phyloP scores from a whole-genome alignment of 2,888 invertebrate species.

The Ischnus inquisitorius region DNA sequence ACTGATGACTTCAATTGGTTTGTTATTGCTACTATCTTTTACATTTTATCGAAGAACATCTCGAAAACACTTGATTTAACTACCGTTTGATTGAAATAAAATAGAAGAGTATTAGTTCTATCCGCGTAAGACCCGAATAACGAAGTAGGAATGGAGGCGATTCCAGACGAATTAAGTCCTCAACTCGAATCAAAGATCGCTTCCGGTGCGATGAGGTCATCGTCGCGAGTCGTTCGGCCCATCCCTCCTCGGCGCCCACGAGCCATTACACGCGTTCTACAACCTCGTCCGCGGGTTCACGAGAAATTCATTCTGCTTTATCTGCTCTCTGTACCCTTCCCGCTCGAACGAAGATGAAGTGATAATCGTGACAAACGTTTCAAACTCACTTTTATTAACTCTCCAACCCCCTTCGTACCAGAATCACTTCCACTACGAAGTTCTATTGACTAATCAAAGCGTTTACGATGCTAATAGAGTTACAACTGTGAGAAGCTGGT shows the following conservation, averaged over 20 bases:
- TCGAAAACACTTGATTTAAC: not conserved
- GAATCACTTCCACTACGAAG: conserved; percentile 9
- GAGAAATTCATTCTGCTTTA: conserved; percentile 51
- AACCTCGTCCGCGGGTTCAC: conserved; percentile 43
- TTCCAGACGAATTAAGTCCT: conserved; percentile 82
- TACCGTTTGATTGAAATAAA: not conserved
- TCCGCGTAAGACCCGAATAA: conserved; percentile 37
- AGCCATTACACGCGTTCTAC: conserved; percentile 47
- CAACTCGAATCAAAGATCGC: conserved; percentile 83
- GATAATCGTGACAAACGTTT: conserved; percentile 61
- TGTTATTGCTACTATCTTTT: too few species aligned
- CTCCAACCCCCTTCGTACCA: conserved; percentile 29
- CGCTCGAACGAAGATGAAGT: conserved; percentile 53
- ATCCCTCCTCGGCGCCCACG: conserved; percentile 57
- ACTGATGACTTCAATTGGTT: too few species aligned
- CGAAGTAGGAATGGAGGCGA: conserved; percentile 66
- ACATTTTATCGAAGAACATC: not conserved
- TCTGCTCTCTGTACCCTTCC: conserved; percentile 18
- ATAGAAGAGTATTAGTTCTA: conserved; percentile 6
- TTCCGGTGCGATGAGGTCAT: conserved; percentile 83
- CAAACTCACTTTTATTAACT: conserved; percentile 65
- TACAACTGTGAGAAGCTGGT: not conserved
- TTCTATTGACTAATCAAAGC: conserved; percentile 42
- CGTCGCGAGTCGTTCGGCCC: conserved; percentile 61
- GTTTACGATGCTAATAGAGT: conserved; percentile 41